phyloP scores from a whole-genome alignment of 1,140 invertebrate species.

The Rhopalosiphum padi region DNA sequence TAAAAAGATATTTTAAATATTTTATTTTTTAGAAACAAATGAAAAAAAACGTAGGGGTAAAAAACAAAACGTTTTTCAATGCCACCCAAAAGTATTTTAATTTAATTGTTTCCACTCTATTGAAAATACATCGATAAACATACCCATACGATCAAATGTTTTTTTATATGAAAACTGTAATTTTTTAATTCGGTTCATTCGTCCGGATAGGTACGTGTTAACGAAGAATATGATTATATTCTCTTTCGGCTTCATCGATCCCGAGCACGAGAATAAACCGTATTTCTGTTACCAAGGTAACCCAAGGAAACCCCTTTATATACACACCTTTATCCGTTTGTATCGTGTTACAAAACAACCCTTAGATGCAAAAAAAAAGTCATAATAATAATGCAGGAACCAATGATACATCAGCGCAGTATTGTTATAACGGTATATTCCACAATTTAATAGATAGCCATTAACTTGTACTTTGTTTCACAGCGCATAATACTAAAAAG shows the following conservation, averaged over 20 bases:
- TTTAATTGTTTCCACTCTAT: not conserved
- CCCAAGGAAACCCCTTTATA: constrained; percentile 29
- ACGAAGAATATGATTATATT: constrained; percentile 24
- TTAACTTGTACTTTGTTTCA: not conserved
- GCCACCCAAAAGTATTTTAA: not conserved
- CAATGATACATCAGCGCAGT: constrained; percentile 4
- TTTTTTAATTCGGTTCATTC: constrained; percentile 27
- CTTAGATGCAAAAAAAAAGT: constrained; percentile 5
- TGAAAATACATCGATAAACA: not conserved
- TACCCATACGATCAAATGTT: not conserved
- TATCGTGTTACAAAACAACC: constrained; percentile 54
- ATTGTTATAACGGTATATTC: not conserved
- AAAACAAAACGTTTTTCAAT: not conserved
- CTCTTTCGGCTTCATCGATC: constrained; percentile 37
- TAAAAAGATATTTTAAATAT: not conserved
- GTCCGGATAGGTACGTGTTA: constrained; percentile 17
- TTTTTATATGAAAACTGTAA: not conserved
- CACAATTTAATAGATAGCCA: not conserved
- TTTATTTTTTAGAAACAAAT: not conserved
- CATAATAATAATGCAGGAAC: constrained; percentile 27
- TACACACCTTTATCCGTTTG: constrained; percentile 50
- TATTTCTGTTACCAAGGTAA: constrained; percentile 49
- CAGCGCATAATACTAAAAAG: not conserved
- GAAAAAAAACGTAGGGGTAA: not conserved
- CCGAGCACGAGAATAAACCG: constrained; percentile 20